Conservation (phyloP, 2,113 vertebrate species). For the Phocoena phocoena region DNA sequence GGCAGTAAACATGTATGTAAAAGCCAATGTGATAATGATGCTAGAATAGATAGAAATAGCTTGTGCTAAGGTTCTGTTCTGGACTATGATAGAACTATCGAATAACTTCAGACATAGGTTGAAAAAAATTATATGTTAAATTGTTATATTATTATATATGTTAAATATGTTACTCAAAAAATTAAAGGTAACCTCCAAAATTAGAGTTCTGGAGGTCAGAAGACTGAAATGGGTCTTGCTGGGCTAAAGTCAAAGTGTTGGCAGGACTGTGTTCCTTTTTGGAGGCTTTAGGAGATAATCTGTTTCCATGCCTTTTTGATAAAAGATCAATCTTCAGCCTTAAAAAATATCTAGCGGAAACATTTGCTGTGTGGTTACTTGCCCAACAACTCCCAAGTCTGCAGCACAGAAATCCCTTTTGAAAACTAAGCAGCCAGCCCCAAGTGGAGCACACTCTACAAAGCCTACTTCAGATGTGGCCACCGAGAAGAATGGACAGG, state of each 20-base stretch:
- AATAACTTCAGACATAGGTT: neutral
- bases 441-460: neutral
- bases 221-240: neutral
- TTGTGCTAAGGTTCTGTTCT: neutral
- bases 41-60: neutral
- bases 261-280: neutral
- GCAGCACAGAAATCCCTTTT: neutral
- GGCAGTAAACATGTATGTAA: neutral
- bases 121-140: neutral
- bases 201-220: neutral
- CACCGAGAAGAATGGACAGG: neutral
- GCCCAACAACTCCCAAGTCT: neutral
- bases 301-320: neutral
- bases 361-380: neutral
- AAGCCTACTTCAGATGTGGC: neutral
- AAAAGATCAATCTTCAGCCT: neutral
- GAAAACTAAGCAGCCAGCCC: neutral
- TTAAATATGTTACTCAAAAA: conserved; percentile 1
- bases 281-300: neutral
- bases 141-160: neutral
- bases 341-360: neutral
- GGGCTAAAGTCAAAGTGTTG: neutral
- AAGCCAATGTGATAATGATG: neutral
- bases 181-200: neutral
- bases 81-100: neutral